Base-by-base conservation (phyloP, 2,113 vertebrate species). In the Petroica traversi region DNA sequence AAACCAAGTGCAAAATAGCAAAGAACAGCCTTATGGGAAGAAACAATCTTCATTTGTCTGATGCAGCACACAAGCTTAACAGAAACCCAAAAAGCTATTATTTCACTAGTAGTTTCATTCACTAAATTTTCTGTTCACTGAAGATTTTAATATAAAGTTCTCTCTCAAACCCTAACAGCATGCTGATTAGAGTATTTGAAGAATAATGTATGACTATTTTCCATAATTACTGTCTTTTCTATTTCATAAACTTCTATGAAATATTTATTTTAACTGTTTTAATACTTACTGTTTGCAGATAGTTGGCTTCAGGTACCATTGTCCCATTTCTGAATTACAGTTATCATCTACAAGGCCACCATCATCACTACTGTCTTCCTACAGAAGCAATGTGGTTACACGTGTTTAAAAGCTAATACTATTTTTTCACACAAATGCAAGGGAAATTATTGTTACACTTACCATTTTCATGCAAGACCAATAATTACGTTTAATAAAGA, bases 361-460 rank as follows among this genome's bases (percentile, higher is more conserved):
- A 46, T 99, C 99, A 63, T 99, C 99, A 48, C 99, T 99, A 96
- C 98, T 99, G 96, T 99, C 99, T 28, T 99, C 99, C 99, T 99
- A 81, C 69, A 98, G 72, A 96, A 88, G 88, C 66, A 96, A 68
- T 52, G 59, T 3, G 6, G 62, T 85, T 61, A 77, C 6, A 88
- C 22, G 12, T 34, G 12, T 83, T 96, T 77, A 94, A 54, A 72
- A 90, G 36, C 29, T 59, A 49, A 12, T 28, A 68, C 0, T 48
- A 6, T 20, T 75, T 95, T 68, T 72, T 51, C 36, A 72, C 69
- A 82, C 33, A 36, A 29, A 59, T 26, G 18, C 22, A 88, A 62
- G 86, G 75, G 20, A 71, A 67, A 66, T 45, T 54, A 48, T 2
- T 58, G 17, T 29, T 76, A 40, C 26, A 76, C 34, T 87, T 59